Evolutionary conservation across 2,888 invertebrate species (phyloP).

Genomic region (Caenorhabditis angaria): DNA sequence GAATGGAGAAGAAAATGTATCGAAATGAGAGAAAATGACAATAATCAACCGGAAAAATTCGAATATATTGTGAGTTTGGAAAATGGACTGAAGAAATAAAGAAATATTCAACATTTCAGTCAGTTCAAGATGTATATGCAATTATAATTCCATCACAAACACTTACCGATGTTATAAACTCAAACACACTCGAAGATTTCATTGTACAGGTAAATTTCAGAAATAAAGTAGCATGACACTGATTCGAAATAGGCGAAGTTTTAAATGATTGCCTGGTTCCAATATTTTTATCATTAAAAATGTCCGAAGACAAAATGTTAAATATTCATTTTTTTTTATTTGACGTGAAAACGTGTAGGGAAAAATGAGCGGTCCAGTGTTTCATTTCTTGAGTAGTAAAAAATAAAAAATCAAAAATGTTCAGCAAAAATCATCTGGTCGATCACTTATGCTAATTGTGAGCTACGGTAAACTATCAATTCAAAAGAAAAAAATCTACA

Average conservation of each 20-base stretch:
- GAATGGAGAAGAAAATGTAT: constrained; percentile 45
- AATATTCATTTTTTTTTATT: too few relatives aligned
- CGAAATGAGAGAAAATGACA: constrained; percentile 33
- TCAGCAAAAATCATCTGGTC: constrained; percentile 36
- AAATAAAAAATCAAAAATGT: constrained; percentile 7
- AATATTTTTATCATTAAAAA: too few relatives aligned
- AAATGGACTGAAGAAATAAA: neutral
- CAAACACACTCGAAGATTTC: constrained; percentile 18
- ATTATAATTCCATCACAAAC: constrained; percentile 26
- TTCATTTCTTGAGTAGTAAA: too few relatives aligned
- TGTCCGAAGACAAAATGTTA: too few relatives aligned
- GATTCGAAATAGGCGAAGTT: too few relatives aligned
- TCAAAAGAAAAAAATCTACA: constrained; percentile 33
- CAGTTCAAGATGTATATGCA: constrained; percentile 42
- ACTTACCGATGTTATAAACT: constrained; percentile 37
- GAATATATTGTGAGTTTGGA: constrained; percentile 29
- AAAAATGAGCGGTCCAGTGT: too few relatives aligned
- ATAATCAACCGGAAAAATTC: constrained; percentile 33
- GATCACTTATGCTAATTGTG: constrained; percentile 40
- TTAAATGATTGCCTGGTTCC: neutral
- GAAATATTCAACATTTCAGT: constrained; percentile 26
- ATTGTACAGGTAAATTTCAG: too few relatives aligned
- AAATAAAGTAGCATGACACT: too few relatives aligned
- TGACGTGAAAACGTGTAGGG: too few relatives aligned
- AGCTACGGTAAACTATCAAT: constrained; percentile 36